Base-by-base conservation (phyloP, 2,888 invertebrate genomes). In the Nycteola revayana region DNA sequence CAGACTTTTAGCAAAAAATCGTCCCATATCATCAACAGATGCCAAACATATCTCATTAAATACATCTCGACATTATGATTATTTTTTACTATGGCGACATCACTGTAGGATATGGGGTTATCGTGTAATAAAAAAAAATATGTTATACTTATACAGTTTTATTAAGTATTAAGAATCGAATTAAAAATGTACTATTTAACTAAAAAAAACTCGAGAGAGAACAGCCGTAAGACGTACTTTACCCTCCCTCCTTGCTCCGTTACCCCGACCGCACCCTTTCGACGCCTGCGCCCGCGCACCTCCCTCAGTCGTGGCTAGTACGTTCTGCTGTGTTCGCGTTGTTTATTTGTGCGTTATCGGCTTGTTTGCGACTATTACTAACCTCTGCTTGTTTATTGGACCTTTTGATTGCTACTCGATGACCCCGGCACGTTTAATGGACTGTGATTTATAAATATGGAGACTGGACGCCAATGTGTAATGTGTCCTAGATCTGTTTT, bases 121-220 rank as follows among this genome's bases (percentile, higher is more conserved):
- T 26, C 32, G 32, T 32, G 32, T 10, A 32, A 32, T 32, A 32
- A 32, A 32, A 32, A 32, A 32, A 32, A 32, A 31, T 32, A 32
- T 32, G 21, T 32, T 32, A 26, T 32, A 32, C 25, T 32, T 32
- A 26, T 32, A 32, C 32, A 32, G 32, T 25, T 32, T 32, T 25
- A 32, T 32, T 25, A 32, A 32, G 32, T 32, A 32, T 32, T 31
- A 31, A 31, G 31, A 31, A 31, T 9, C 17, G 31, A 31, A 24
- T 31, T 31, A 31, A 31, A 31, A 31, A 24, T 31, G 31, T 31
- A 31, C 24, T 31, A 31, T 31, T 31, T 31, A 31, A 31, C 31
- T 31, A 31, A 31, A 31, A 31, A 30, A 31, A 31, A 31, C 24
- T 31, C 24, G 31, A 31, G 24, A 31, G 31, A 31, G 31, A 31